A percentile compares a stretch with the other conserved stretches of the same genome.
These are phyloP conservation scores for Cancer borealis DNA, from an alignment of 2,888 invertebrate species.

Conservation along the genomic window DNA sequence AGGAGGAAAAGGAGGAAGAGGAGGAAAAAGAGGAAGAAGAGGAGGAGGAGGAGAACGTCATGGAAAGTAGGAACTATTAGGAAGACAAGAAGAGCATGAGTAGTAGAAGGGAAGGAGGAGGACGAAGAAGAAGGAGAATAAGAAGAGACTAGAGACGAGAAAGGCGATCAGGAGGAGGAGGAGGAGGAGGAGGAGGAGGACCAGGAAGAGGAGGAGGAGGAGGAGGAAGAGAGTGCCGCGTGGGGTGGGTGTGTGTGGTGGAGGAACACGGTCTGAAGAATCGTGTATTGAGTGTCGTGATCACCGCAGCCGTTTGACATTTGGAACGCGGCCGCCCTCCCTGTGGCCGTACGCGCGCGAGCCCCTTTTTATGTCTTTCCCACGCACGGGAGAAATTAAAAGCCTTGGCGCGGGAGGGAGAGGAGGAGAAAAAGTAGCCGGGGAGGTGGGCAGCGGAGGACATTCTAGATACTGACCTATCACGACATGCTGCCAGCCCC, in stretches of 20 bases:
- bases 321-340: constrained; percentile 9
- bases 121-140: background rate
- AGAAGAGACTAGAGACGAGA: background rate
- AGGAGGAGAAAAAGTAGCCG: constrained; percentile 24
- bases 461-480: constrained; percentile 21
- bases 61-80: no score
- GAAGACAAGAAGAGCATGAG: no score
- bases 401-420: constrained; percentile 44
- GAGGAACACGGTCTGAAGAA: no score
- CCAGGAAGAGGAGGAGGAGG: background rate
- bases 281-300: background rate
- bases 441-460: constrained; percentile 11
- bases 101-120: background rate
- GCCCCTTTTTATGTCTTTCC: constrained; percentile 44
- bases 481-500: background rate
- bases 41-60: no score
- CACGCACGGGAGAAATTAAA: constrained; percentile 56
- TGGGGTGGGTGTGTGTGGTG: no score
- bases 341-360: constrained; percentile 24
- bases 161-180: background rate
- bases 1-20: background rate
- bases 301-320: constrained; percentile 24
- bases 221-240: background rate
- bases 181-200: background rate
- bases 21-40: background rate